Percentiles rank a stretch among this genome's conserved stretches.
Evolutionary conservation across 2,113 vertebrate species (phyloP).

Genomic region (Tragulus kanchil): DNA sequence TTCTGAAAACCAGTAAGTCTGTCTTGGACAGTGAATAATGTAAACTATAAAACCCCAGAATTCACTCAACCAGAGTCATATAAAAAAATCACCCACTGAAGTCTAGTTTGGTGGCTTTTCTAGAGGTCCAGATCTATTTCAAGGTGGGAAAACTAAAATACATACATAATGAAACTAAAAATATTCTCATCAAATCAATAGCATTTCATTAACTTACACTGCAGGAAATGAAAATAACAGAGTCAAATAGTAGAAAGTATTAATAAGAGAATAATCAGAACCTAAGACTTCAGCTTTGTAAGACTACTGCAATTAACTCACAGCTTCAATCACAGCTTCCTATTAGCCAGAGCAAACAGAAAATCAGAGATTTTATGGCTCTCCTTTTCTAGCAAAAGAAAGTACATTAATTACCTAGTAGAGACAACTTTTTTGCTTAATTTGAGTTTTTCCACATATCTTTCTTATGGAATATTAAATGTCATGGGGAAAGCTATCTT

Average conservation of each 20-base stretch:
- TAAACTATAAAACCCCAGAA: background rate
- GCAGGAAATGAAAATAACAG: background rate
- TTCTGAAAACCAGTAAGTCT: background rate
- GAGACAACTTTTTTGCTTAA: background rate
- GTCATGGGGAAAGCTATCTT: background rate
- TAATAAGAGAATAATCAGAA: background rate
- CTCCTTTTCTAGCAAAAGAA: background rate
- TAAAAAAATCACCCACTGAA: background rate
- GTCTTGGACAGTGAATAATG: background rate
- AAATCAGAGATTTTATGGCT: background rate
- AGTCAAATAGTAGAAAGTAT: background rate
- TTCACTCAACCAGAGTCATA: background rate
- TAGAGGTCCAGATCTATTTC: background rate
- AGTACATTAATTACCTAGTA: background rate
- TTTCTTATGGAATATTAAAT: background rate
- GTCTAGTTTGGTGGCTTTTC: background rate
- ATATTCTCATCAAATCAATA: background rate
- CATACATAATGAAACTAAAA: background rate
- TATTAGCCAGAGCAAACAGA: background rate
- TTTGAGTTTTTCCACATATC: background rate
- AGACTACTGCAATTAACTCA: background rate
- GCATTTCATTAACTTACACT: background rate
- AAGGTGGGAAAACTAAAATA: background rate
- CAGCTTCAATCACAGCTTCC: background rate
- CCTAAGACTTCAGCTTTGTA: background rate